These are phyloP conservation scores for Paedocypris micromegethes DNA, from an alignment of 2,797 vertebrate species.

Conservation along the genomic window DNA sequence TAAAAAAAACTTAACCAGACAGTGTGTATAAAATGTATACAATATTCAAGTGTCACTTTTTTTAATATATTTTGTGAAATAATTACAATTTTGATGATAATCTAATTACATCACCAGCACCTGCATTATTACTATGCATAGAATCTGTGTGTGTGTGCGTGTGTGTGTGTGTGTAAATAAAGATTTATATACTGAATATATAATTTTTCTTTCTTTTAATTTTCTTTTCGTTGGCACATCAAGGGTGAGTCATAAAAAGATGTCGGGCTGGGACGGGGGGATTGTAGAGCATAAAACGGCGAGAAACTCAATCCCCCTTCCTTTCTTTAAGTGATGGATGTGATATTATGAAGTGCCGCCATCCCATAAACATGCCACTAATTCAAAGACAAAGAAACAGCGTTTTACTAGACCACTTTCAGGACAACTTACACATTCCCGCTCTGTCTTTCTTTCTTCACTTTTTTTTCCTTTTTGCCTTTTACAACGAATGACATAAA, in stretches of 20 bases:
- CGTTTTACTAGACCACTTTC: conserved; percentile 56
- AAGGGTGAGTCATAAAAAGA: conserved; percentile 59
- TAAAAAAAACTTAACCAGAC: too few species aligned
- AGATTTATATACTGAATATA: conserved; percentile 1
- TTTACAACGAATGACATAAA: conserved; percentile 45
- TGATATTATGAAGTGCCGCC: conserved; percentile 50
- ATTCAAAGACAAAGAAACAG: conserved; percentile 58
- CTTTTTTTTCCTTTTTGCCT: conserved; percentile 22
- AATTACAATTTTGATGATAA: too few species aligned
- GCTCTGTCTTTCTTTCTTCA: conserved; percentile 12
- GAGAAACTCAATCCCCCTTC: conserved; percentile 59
- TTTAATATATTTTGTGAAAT: too few species aligned
- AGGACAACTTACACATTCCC: conserved; percentile 23
- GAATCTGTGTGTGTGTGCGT: too few species aligned
- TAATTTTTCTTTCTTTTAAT: conserved; percentile 10
- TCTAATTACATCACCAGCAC: too few species aligned
- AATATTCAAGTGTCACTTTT: too few species aligned
- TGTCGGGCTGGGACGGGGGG: conserved; percentile 45
- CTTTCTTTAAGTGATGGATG: conserved; percentile 59
- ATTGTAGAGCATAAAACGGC: conserved; percentile 54
- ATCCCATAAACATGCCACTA: conserved; percentile 66
- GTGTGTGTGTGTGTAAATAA: too few species aligned
- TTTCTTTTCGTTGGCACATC: conserved; percentile 18
- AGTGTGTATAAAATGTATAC: too few species aligned
- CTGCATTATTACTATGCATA: too few species aligned